These are phyloP conservation scores for Cathartes aura DNA, from an alignment of 2,113 vertebrate species.

Conservation along the genomic window DNA sequence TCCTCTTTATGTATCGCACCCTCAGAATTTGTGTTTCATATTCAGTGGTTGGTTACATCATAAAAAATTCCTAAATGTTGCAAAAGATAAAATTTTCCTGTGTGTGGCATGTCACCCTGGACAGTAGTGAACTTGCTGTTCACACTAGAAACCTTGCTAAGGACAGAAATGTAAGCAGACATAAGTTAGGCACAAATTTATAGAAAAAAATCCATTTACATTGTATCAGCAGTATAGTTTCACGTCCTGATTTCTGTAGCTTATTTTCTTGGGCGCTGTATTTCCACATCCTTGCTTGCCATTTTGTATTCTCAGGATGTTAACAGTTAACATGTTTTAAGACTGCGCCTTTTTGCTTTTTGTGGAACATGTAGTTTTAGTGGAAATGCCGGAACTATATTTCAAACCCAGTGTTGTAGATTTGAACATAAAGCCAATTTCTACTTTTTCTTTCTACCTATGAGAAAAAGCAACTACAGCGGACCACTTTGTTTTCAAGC, in stretches of 20 bases:
- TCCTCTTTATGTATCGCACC: not conserved
- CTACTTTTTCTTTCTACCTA: not conserved
- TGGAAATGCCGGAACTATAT: not conserved
- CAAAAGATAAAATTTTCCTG: not conserved
- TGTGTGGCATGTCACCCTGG: not conserved
- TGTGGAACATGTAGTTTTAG: not conserved
- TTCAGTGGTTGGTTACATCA: not conserved
- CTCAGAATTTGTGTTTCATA: not conserved
- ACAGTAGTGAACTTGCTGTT: not conserved
- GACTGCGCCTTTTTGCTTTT: not conserved
- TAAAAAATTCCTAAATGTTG: not conserved
- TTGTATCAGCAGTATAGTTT: not conserved
- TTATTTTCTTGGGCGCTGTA: not conserved
- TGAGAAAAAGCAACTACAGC: not conserved
- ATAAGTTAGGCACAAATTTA: not conserved
- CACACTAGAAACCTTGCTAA: not conserved
- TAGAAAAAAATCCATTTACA: not conserved
- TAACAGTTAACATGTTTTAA: not conserved
- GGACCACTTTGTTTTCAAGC: not conserved
- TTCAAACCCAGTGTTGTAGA: not conserved
- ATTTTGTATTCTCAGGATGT: not conserved
- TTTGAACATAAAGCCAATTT: not conserved
- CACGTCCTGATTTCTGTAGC: not conserved
- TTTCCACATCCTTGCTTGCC: not conserved
- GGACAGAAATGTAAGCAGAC: not conserved